A percentile compares a stretch with the other conserved stretches of the same genome.
phyloP scores from a whole-genome alignment of 2,113 vertebrate genomes.

The Crotalus viridis region DNA sequence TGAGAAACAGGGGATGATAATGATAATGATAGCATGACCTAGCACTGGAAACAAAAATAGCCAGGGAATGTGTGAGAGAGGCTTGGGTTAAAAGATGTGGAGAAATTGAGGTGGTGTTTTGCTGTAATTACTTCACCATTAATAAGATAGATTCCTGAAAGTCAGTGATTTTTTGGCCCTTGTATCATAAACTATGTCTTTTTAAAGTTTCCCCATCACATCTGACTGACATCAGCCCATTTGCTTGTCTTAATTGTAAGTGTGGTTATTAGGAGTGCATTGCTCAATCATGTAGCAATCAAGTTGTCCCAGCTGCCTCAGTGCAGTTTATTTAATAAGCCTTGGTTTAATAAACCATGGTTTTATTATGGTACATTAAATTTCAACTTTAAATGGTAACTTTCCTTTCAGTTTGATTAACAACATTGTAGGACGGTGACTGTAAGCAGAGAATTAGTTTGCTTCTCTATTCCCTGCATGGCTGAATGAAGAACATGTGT shows the following conservation, averaged over 20 bases:
- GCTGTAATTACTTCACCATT: slow-evolving; percentile 38
- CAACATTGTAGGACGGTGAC: not conserved
- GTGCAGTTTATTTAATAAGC: not conserved
- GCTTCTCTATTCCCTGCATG: not conserved
- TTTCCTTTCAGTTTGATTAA: not conserved
- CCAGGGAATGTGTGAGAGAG: not conserved
- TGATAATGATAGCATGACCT: slow-evolving; percentile 24
- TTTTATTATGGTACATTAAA: not conserved
- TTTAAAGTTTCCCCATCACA: not conserved
- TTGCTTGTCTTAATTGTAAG: not conserved
- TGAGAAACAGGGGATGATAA: not conserved
- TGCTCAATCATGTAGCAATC: not conserved
- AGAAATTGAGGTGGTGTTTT: slow-evolving; percentile 26
- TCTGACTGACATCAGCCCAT: not conserved
- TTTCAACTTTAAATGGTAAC: not conserved
- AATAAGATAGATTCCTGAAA: slow-evolving; percentile 37
- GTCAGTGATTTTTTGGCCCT: slow-evolving; percentile 48
- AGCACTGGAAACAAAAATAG: slow-evolving; percentile 43
- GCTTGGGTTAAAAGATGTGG: slow-evolving; percentile 43
- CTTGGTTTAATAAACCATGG: not conserved
- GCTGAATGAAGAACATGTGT: not conserved
- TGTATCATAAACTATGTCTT: not conserved
- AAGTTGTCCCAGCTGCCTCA: not conserved
- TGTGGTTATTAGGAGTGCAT: not conserved
- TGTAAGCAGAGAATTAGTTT: not conserved